These are phyloP conservation scores for Sylvia atricapilla DNA, from an alignment of 2,113 vertebrate species.

Conservation along the genomic window DNA sequence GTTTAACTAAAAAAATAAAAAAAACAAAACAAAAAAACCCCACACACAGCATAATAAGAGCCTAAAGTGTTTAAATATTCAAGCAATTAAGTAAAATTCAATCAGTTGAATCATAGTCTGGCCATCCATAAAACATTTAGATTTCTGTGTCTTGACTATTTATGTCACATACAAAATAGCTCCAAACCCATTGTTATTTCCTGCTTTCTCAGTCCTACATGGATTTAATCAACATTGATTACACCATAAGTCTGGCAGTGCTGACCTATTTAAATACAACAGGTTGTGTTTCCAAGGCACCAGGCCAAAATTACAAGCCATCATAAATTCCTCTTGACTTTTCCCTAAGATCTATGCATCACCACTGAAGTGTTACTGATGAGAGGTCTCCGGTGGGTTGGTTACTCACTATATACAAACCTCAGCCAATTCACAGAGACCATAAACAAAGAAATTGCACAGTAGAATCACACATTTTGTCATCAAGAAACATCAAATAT, in stretches of 20 bases:
- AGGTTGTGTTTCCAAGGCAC: not conserved
- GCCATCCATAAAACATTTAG: not conserved
- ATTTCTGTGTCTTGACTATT: not conserved
- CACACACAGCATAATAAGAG: not conserved
- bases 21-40: too few relatives aligned
- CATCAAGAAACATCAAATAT: not conserved
- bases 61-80: not conserved
- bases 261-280: slow-evolving; percentile 30
- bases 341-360: not conserved
- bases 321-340: not conserved
- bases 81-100: not conserved
- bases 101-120: not conserved
- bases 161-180: not conserved
- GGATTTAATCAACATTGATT: slow-evolving; percentile 45
- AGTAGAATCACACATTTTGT: not conserved
- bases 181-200: not conserved
- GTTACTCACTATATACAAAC: not conserved
- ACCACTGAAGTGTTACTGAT: not conserved
- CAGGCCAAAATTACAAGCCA: not conserved
- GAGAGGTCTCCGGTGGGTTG: not conserved
- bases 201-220: not conserved
- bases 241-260: not conserved
- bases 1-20: not conserved
- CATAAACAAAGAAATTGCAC: not conserved
- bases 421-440: not conserved